phyloP scores from a whole-genome alignment of 1,140 invertebrate genomes.

The Anastatus disparis region DNA sequence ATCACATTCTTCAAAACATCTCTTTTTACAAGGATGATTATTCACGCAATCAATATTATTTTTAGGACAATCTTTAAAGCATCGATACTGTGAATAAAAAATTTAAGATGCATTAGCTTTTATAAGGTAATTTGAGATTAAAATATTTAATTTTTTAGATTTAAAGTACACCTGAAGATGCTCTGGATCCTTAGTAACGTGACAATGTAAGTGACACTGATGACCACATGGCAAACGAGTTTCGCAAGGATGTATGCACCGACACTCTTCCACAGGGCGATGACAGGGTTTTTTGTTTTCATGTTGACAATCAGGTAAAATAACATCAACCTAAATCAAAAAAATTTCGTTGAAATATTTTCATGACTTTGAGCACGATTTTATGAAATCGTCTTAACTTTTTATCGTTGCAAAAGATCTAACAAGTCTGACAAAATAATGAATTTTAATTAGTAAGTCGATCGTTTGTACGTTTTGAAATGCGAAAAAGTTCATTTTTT shows the following conservation, averaged over 20 bases:
- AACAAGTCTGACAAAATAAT: too few relatives aligned
- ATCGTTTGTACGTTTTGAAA: too few relatives aligned
- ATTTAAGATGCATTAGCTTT: neutral
- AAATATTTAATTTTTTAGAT: neutral
- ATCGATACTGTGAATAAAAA: conserved; percentile 6
- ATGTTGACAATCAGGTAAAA: conserved; percentile 8
- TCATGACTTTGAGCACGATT: too few relatives aligned
- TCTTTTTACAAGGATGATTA: conserved; percentile 64
- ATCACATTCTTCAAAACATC: conserved; percentile 67
- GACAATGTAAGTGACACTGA: neutral
- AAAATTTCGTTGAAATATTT: too few relatives aligned
- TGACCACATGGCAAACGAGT: conserved; percentile 24
- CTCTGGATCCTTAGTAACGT: conserved; percentile 13
- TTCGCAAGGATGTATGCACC: neutral
- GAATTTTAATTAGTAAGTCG: too few relatives aligned
- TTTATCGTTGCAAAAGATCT: too few relatives aligned
- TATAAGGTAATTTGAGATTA: neutral
- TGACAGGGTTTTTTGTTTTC: neutral
- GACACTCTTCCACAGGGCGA: neutral
- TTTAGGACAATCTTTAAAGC: neutral
- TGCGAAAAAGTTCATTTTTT: too few relatives aligned
- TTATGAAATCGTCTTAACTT: too few relatives aligned
- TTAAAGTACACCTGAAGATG: neutral
- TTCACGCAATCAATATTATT: neutral
- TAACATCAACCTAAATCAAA: neutral